Base-by-base conservation (phyloP, 1,140 invertebrate species). In the Pseudomyrmex flavicornis region DNA sequence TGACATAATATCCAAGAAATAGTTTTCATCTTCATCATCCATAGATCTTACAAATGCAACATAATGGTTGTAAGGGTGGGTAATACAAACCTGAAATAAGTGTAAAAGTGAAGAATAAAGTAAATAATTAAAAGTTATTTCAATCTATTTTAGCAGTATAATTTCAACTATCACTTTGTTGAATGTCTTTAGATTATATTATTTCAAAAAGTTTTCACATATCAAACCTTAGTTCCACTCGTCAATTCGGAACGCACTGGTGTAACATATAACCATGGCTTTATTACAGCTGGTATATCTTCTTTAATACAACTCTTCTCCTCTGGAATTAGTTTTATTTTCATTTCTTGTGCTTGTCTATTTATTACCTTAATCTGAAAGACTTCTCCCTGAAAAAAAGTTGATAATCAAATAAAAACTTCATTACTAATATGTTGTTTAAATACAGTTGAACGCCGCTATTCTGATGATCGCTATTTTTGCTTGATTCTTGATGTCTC, bases 221-320 rank as follows among this genome's bases (percentile, higher is more conserved):
- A 65, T 69, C 83, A 44, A 59, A 93, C 92, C 85, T 91, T 65
- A 2, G 80, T 76, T 52, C 86, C 90, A 79, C 13, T 91, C 44
- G 83, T 90, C 5, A 93, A 79, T 85, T 84, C 17, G 15, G 85
- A 63, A 7, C n/a, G 50, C 46, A 80, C 79, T 79, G 90, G 85
- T 92, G 88, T 83, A 90, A 59, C 20, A 50, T 89, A 86, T 17
- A 20, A 70, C 92, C 90, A 94, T 7, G 82, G 85, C 17, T 63
- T 91, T 22, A 93, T 1, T 22, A 77, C 2, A 50, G 74, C 91
- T 44, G 83, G 2, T 17, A 89, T 83, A 48, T 74, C 4, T 68
- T 84, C 82, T 62, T 88, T 66, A 9, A 85, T 1, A 80, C 20
- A 35, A 5, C 35, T 35, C 7, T 35, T 35, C 5, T 35, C 35